phyloP scores from a whole-genome alignment of 2,113 vertebrate genomes.

The Bolborhynchus lineola region DNA sequence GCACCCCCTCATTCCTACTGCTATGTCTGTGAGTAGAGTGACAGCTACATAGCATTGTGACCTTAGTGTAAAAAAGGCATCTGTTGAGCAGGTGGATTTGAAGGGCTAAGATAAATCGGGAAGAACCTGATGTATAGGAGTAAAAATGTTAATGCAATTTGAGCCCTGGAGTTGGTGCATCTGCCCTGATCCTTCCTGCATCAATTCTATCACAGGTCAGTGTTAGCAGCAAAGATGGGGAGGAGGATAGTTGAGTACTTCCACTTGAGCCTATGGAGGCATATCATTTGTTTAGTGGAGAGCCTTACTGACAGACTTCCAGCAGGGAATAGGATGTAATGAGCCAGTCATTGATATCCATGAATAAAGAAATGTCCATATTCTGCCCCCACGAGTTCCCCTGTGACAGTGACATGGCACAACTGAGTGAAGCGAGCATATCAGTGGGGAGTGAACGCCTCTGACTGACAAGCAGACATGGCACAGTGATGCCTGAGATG shows the following conservation, averaged over 20 bases:
- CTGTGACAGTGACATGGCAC: not conserved
- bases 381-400: not conserved
- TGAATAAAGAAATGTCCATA: not conserved
- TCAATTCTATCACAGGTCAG: not conserved
- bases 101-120: not conserved
- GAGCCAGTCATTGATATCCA: not conserved
- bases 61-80: not conserved
- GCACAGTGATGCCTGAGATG: fast-evolving
- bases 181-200: not conserved
- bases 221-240: not conserved
- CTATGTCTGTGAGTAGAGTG: not conserved
- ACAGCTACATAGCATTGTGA: not conserved
- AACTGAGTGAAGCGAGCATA: not conserved
- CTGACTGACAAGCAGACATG: fast-evolving
- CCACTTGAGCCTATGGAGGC: not conserved
- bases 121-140: not conserved
- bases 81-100: not conserved
- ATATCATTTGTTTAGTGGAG: not conserved
- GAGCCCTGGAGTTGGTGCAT: not conserved
- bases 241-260: not conserved
- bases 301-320: not conserved
- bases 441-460: not conserved
- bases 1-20: not conserved
- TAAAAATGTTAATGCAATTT: fast-evolving
- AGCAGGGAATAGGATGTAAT: not conserved